A percentile compares a stretch with the other conserved stretches of the same genome.
These are phyloP conservation scores for Aproaerema taeniolella DNA, from an alignment of 2,888 invertebrate genomes.

Conservation along the genomic window DNA sequence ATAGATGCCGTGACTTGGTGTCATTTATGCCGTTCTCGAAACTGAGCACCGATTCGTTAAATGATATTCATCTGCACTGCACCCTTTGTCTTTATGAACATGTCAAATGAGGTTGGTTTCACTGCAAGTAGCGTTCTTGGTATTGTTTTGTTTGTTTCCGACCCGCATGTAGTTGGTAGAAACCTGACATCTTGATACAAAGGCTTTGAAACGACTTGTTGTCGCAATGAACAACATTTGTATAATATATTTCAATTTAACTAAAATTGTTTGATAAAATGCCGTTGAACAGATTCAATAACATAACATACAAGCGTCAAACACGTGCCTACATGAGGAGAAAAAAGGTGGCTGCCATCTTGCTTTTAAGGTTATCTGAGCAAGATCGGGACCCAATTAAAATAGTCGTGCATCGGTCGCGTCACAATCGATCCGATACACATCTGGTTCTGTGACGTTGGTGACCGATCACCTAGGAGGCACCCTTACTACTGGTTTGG, in stretches of 20 bases:
- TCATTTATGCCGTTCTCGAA: slow-evolving; percentile 66
- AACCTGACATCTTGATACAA: slow-evolving; percentile 33
- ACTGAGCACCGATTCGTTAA: slow-evolving; percentile 72
- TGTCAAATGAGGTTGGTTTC: slow-evolving; percentile 53
- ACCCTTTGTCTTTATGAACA: slow-evolving; percentile 73
- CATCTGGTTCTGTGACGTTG: slow-evolving; percentile 58
- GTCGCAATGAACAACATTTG: no score
- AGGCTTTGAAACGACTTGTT: slow-evolving; percentile 9
- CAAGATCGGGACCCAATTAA: slow-evolving; percentile 71
- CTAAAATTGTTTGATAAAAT: no score
- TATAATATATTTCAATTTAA: no score
- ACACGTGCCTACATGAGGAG: slow-evolving; percentile 55
- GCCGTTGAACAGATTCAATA: slow-evolving; percentile 28
- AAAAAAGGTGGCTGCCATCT: slow-evolving; percentile 62
- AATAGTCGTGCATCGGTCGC: slow-evolving; percentile 74
- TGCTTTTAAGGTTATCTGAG: slow-evolving; percentile 55
- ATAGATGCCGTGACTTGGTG: slow-evolving; percentile 75
- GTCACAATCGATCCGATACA: slow-evolving; percentile 67
- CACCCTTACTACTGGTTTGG: slow-evolving; percentile 25
- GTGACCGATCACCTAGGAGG: slow-evolving; percentile 66
- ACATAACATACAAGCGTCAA: slow-evolving; percentile 44
- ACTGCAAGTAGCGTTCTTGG: slow-evolving; percentile 48
- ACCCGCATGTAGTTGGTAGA: slow-evolving; percentile 57
- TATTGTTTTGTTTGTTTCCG: slow-evolving; percentile 41
- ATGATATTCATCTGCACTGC: slow-evolving; percentile 62